Percentiles rank a stretch among this genome's conserved stretches.
Conservation (phyloP, 2,797 vertebrate genomes). For the Valencia hispanica region DNA sequence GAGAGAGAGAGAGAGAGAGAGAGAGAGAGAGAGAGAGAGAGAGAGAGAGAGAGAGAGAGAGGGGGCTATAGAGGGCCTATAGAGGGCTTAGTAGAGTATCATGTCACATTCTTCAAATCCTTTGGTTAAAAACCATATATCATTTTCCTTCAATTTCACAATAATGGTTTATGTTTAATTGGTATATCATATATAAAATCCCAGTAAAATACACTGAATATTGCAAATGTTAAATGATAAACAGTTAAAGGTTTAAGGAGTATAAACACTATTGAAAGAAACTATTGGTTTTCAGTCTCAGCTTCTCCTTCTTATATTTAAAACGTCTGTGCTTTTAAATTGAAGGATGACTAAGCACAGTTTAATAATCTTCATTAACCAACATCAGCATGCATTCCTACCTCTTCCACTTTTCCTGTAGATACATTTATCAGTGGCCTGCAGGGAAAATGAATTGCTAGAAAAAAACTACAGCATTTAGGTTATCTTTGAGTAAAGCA, state of each 20-base stretch:
- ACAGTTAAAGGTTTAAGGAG: neutral
- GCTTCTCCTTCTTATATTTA: neutral
- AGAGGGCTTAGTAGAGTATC: neutral
- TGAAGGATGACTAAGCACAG: neutral
- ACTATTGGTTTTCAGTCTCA: neutral
- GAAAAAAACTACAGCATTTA: constrained; percentile 9
- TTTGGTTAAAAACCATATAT: neutral
- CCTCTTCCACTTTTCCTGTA: neutral
- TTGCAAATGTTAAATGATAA: neutral
- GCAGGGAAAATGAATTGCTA: neutral
- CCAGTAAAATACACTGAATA: neutral
- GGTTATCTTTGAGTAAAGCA: neutral
- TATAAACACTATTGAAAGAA: neutral
- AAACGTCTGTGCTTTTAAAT: neutral
- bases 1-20: too few species aligned
- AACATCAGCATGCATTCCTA: constrained; percentile 2
- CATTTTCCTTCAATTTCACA: neutral
- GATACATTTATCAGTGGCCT: neutral
- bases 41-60: too few species aligned
- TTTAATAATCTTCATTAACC: neutral
- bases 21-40: too few species aligned
- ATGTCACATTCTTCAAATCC: neutral
- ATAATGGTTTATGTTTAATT: neutral
- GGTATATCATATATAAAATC: neutral
- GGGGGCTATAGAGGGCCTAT: too few species aligned